phyloP scores from a whole-genome alignment of 2,113 vertebrate species.

The Emberiza fucata region DNA sequence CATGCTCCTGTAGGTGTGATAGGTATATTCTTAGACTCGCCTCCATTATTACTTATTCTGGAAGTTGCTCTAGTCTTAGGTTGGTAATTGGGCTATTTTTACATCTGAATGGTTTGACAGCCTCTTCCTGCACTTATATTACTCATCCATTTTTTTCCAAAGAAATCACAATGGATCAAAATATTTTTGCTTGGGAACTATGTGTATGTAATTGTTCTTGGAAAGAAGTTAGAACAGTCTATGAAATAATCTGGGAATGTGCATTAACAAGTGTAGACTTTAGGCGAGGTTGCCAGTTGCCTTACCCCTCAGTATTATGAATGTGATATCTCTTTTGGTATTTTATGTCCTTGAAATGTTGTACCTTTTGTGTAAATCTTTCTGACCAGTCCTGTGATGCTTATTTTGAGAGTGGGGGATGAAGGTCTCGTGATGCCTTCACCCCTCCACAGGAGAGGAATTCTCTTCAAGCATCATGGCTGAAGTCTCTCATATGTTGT shows the following conservation, averaged over 20 bases:
- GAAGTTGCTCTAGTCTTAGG: constrained; percentile 7
- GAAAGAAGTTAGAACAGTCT: neutral
- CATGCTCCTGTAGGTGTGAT: constrained; percentile 66
- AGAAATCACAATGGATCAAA: neutral
- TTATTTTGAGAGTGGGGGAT: neutral
- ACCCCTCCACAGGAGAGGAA: neutral
- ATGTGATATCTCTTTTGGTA: neutral
- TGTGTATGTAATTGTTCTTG: neutral
- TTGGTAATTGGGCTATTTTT: constrained; percentile 60
- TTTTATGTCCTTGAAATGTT: neutral
- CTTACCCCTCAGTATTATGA: neutral
- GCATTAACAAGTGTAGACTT: neutral
- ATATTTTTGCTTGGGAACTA: neutral
- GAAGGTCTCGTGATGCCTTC: neutral
- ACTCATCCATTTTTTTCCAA: neutral
- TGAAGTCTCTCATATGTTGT: neutral
- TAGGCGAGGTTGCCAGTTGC: neutral
- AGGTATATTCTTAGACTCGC: constrained; percentile 58
- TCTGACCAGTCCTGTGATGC: neutral
- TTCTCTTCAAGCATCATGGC: neutral
- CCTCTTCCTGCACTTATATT: neutral
- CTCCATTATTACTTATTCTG: constrained; percentile 36
- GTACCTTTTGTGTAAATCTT: neutral
- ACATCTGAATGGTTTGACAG: neutral
- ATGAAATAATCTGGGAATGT: neutral